Evolutionary conservation across 2,113 vertebrate genomes (phyloP), one percentile per base, ranked within the genome.

Genomic region (Spizaetus ornatus): DNA sequence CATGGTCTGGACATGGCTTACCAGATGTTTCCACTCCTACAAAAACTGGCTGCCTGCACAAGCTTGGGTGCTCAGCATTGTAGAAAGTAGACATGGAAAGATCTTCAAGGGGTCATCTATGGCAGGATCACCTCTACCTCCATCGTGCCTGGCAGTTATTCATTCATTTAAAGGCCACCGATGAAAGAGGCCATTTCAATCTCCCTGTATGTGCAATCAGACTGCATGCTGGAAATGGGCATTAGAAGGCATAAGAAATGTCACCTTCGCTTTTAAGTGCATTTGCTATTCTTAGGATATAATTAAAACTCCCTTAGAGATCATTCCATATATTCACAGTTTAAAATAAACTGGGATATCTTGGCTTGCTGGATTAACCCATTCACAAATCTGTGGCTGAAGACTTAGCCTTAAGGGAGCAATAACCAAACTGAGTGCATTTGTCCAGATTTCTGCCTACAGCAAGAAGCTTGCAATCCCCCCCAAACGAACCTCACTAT

Each of bases 401-500:
- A 91, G 56, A 73, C 19, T 84, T 40, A n/a, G 56, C 42, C 52
- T 67, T 80, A 31, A 20, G 26, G 56, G 42, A 67, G 8, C 27
- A 79, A 66, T 45, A 91, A 62, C 52, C 18, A 71, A n/a, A 55
- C 47, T 10, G 10, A 50, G 31, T 8, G 9, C 20, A 17, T 48
- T 74, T 45, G 11, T 70, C 22, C 77, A 42, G 29, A 86, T 32
- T 67, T 70, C 42, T 63, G 53, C 26, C 43, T 43, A 20, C 16
- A 83, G 53, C 48, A 84, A 27, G n/a, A 55, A 66, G 48, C 11
- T 22, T 58, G 3, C 29, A 43, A 22, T 6, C 18, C 8, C 34
- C 4, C 16, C 12, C 10, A 11, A 6, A n/a, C 18, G 18, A 66
- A 19, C 18, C 17, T 16, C 6, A 13, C 9, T 22, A 1, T 5